Conservation (phyloP, 92 coral and sea anemone species). For the Hydrozoanthus gracilis region DNA sequence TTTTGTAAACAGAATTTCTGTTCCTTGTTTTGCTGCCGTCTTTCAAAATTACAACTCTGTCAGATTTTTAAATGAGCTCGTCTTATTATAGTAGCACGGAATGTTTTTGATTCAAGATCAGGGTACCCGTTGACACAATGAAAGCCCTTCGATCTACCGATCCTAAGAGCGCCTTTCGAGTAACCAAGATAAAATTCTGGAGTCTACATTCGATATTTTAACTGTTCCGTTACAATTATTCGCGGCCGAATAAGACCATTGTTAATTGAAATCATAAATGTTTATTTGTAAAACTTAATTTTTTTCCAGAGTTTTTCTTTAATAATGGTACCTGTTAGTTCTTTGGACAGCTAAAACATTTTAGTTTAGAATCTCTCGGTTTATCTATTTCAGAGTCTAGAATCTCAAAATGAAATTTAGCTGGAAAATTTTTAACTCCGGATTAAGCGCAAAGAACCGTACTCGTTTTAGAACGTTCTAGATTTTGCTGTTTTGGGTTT, state of each 20-base stretch:
- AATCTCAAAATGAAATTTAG: no score
- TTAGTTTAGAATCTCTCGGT: background rate
- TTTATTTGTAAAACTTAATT: background rate
- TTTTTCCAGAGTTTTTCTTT: background rate
- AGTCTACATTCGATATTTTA: no score
- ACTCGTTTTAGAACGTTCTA: no score
- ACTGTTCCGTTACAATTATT: no score
- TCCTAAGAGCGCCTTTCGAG: background rate
- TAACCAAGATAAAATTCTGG: background rate
- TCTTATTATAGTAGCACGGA: background rate
- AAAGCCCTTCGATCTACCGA: background rate
- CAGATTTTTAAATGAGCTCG: conserved; percentile 23
- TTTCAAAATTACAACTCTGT: background rate
- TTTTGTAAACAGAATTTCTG: background rate
- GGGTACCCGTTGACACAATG: conserved; percentile 10
- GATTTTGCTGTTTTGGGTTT: background rate
- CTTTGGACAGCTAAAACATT: background rate
- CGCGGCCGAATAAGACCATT: no score
- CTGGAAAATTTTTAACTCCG: no score
- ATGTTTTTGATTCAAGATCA: background rate
- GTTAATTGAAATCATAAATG: no score
- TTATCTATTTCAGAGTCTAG: background rate
- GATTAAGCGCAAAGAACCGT: no score
- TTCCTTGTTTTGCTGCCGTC: background rate
- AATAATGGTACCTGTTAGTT: background rate